These are phyloP conservation scores for Sula dactylatra DNA, from an alignment of 2,113 vertebrate genomes.

Conservation along the genomic window DNA sequence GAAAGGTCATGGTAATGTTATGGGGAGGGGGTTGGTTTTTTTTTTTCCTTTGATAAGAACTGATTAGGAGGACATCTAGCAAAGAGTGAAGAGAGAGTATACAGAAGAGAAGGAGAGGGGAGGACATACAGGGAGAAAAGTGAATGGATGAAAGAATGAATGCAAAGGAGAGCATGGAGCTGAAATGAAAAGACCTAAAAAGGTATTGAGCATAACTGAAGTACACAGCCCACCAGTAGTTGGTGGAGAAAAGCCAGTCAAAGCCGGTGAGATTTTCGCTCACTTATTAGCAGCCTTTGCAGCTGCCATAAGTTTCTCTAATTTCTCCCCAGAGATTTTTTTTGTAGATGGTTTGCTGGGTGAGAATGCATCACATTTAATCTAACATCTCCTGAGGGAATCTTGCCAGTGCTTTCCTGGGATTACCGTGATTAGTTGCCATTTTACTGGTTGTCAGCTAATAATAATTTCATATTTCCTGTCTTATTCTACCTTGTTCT, in stretches of 20 bases:
- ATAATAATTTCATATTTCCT: background rate
- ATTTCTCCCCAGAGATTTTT: background rate
- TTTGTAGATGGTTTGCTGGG: background rate
- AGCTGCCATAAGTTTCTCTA: background rate
- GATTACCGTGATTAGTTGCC: background rate
- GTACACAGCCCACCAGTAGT: background rate
- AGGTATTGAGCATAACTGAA: background rate
- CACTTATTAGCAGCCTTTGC: background rate
- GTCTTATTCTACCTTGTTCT: background rate
- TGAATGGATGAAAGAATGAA: background rate
- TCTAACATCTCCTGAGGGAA: background rate
- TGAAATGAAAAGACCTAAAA: background rate
- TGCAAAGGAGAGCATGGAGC: background rate
- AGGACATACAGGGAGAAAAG: background rate
- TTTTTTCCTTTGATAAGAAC: background rate
- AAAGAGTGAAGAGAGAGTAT: background rate
- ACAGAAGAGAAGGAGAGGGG: background rate
- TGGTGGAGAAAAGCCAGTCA: background rate
- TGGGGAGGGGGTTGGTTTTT: rapidly evolving
- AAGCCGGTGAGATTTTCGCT: background rate
- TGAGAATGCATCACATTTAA: background rate
- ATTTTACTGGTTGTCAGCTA: background rate
- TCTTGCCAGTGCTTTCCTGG: background rate
- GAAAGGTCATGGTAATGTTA: rapidly evolving
- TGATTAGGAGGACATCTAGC: background rate